phyloP scores from a whole-genome alignment of 2,888 invertebrate genomes.

The Calameuta filiformis region DNA sequence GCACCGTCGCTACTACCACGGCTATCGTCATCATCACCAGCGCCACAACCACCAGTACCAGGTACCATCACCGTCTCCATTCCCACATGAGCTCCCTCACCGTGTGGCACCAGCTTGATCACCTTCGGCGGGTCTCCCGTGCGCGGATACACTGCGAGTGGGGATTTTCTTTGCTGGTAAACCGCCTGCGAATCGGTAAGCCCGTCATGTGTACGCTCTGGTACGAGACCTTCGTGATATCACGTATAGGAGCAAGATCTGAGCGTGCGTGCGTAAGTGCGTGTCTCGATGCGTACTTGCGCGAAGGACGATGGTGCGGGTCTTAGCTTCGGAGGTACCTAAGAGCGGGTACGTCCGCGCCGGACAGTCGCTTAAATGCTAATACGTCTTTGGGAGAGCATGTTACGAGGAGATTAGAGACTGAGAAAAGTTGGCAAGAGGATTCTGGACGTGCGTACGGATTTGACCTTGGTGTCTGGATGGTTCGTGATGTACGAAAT shows the following conservation, averaged over 20 bases:
- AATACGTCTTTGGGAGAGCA: neutral
- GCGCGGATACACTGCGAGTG: neutral
- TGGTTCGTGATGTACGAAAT: constrained; percentile 23
- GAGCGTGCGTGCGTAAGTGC: neutral
- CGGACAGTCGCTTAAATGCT: neutral
- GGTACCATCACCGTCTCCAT: constrained; percentile 15
- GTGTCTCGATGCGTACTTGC: neutral
- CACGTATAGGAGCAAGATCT: neutral
- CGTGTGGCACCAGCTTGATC: constrained; percentile 25
- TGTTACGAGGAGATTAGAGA: neutral
- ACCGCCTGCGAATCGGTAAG: neutral
- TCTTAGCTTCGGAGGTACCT: neutral
- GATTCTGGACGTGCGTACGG: neutral
- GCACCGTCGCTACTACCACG: constrained; percentile 20
- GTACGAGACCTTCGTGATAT: neutral
- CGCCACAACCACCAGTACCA: neutral
- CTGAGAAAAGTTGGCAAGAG: neutral
- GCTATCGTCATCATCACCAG: constrained; percentile 25
- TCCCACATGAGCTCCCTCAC: constrained; percentile 14
- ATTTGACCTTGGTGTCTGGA: neutral
- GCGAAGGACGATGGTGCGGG: neutral
- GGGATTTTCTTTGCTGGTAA: neutral
- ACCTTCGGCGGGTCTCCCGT: constrained; percentile 35
- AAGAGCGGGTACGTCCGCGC: neutral
- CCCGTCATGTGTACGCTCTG: neutral